Percentiles rank a stretch among this genome's conserved stretches.
phyloP scores from a whole-genome alignment of 2,797 vertebrate genomes.

The Muscicapa comitata region DNA sequence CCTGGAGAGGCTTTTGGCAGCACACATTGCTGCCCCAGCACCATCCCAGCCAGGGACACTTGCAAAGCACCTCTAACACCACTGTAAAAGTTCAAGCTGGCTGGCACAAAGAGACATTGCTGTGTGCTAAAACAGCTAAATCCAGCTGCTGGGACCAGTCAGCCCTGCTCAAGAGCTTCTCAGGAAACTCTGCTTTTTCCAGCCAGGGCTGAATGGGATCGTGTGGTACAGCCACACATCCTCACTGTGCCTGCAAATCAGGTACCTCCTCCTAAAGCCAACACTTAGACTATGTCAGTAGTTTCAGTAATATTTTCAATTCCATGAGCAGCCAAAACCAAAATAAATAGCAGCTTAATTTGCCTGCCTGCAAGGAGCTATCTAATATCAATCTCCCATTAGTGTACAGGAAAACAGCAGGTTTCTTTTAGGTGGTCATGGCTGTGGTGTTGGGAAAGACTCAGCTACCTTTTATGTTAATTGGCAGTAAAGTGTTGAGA shows the following conservation, averaged over 20 bases:
- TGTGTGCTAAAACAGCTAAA: neutral
- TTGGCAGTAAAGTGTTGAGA: conserved; percentile 64
- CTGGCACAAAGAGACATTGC: neutral
- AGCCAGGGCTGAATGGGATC: neutral
- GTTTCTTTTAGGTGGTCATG: neutral
- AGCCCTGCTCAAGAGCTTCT: neutral
- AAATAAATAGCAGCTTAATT: conserved; percentile 44
- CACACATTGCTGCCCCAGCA: neutral
- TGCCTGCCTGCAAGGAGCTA: conserved; percentile 27
- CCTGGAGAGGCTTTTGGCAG: neutral
- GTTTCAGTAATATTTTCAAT: neutral
- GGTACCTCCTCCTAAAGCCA: neutral
- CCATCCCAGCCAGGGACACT: rapidly evolving
- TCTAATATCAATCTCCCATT: conserved; percentile 54
- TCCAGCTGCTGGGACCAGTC: neutral
- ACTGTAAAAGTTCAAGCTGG: neutral
- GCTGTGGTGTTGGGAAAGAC: neutral
- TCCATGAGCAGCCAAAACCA: conserved; percentile 2
- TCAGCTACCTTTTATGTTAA: conserved; percentile 42
- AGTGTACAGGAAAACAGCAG: conserved; percentile 15
- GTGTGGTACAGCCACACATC: rapidly evolving
- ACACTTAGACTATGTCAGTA: neutral
- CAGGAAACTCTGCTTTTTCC: neutral
- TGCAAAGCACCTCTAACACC: neutral
- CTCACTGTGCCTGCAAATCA: rapidly evolving